A percentile compares a stretch with the other conserved stretches of the same genome.
phyloP scores from a whole-genome alignment of 2,888 invertebrate genomes.

The Gastracanthus pulcherrimus region DNA sequence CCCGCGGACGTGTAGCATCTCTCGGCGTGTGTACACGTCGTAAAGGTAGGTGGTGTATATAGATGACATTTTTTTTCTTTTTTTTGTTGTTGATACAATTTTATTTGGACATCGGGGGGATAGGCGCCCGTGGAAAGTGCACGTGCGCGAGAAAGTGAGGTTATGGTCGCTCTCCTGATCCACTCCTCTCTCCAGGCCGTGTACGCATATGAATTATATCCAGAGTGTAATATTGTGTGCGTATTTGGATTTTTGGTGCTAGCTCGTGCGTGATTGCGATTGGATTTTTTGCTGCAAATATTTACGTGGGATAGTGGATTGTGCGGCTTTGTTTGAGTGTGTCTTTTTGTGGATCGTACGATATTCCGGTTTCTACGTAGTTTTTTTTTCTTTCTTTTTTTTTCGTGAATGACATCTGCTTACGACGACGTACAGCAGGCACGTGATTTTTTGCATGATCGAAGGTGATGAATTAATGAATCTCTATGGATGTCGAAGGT shows the following conservation, averaged over 20 bases:
- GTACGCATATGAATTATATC: no score
- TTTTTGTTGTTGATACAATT: neutral
- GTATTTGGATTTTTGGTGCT: neutral
- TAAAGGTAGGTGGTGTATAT: neutral
- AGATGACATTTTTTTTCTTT: neutral
- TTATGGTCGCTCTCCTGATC: no score
- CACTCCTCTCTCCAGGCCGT: no score
- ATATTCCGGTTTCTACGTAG: neutral
- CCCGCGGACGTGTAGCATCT: no score
- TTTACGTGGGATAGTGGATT: neutral
- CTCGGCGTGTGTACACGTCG: no score
- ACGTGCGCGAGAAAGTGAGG: neutral
- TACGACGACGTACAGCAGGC: no score
- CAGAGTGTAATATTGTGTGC: no score
- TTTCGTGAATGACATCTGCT: slow-evolving; percentile 13
- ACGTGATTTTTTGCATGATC: neutral
- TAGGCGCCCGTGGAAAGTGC: neutral
- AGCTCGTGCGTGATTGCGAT: neutral
- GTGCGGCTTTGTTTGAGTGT: neutral
- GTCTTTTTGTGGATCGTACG: neutral
- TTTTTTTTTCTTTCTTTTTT: slow-evolving; percentile 12
- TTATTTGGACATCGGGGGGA: neutral
- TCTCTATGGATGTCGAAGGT: neutral
- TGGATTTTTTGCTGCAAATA: neutral
- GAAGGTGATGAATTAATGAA: neutral